These are phyloP conservation scores for Lepus oiostolus DNA, from an alignment of 2,797 vertebrate genomes.

Conservation along the genomic window DNA sequence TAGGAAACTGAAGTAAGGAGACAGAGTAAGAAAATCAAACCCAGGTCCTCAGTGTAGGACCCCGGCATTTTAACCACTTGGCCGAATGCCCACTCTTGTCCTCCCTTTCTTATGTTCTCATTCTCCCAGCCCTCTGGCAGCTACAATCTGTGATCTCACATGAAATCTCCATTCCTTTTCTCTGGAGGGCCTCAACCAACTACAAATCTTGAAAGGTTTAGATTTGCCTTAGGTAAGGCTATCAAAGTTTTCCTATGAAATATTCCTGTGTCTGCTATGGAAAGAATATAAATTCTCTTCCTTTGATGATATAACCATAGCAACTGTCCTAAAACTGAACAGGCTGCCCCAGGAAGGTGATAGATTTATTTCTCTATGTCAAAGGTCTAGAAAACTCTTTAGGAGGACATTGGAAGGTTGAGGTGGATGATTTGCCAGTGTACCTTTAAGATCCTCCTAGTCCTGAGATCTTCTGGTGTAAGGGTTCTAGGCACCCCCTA, in stretches of 20 bases:
- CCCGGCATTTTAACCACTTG: no score
- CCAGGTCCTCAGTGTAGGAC: no score
- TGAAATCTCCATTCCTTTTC: not conserved
- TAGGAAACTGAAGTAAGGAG: no score
- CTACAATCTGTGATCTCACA: not conserved
- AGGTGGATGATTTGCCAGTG: not conserved
- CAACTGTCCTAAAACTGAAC: not conserved
- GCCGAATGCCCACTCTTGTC: no score
- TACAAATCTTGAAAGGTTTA: not conserved
- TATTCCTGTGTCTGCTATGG: not conserved
- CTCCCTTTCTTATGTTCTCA: not conserved
- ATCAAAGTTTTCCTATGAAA: not conserved
- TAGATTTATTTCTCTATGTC: not conserved
- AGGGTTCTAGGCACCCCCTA: not conserved
- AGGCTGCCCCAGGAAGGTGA: not conserved
- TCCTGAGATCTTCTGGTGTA: not conserved
- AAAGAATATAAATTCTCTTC: constrained; percentile 22
- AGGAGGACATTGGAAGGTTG: not conserved
- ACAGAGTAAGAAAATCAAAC: no score
- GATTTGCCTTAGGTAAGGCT: not conserved
- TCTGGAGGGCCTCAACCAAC: not conserved
- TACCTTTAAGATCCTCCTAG: constrained; percentile 19
- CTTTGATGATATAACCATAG: not conserved
- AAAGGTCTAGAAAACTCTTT: not conserved
- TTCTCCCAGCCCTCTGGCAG: not conserved